Evolutionary conservation across 2,888 invertebrate genomes (phyloP), one percentile per base, ranked within the genome.

Genomic region (Calliopum simillimum): DNA sequence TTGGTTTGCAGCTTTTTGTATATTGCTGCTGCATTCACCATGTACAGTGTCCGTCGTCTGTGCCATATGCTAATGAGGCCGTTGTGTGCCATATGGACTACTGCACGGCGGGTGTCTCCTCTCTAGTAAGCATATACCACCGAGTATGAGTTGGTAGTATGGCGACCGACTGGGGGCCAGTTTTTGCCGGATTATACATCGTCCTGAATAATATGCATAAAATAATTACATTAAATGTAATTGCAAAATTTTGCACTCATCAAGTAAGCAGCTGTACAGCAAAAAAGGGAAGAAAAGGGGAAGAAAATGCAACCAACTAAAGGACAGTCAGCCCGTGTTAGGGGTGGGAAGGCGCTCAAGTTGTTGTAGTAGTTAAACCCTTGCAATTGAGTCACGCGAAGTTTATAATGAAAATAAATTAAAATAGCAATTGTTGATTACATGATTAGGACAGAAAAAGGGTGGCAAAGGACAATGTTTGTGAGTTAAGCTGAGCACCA

Each of bases 151-250:
- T n/a, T n/a, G n/a, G n/a, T n/a, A n/a, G n/a, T 23, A 23, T 8
- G 14, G 55, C 55, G 21, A 16, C 16, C 55, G 21, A 16, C 16
- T 43, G 53, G 41, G 23, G 58, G 8, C 33, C 58, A 25, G 41
- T 19, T 59, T 41, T 21, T 13, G 64, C 21, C 11, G 14, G 21
- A 51, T 51, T 21, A 51, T 67, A 49, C 67, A 67, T 41, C 67
- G 67, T 67, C 33, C 67, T 74, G 73, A 75, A 78, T 82, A 83
- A 83, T 83, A 82, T 82, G 82, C 82, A 83, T 83, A 83, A 83
- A 81, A 82, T 82, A 82, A 83, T 83, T 83, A 82, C 81, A 80
- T 81, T 80, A 80, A 83, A 83, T 81, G 79, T 82, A 82, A 83
- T 83, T 82, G 83, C 81, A 75, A 79, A 71, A 73, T 75, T 75